Evolutionary conservation across 2,113 vertebrate species (phyloP).

Genomic region (Galeopterus variegatus): DNA sequence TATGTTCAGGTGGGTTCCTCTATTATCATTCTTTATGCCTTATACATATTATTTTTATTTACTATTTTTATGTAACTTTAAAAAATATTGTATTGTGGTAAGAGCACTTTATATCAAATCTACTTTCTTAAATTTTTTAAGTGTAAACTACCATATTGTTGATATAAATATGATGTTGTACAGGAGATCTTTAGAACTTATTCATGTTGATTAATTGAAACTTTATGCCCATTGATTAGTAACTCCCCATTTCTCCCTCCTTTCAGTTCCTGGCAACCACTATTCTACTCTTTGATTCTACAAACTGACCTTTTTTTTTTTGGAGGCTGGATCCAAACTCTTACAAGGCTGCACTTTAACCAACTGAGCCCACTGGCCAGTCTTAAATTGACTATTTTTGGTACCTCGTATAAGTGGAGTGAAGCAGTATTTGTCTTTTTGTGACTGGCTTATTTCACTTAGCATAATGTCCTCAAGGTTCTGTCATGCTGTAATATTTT

Average conservation of each 20-base stretch:
- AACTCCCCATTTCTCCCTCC: not conserved
- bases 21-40: not conserved
- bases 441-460: not conserved
- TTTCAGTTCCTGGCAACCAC: not conserved
- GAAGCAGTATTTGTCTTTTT: not conserved
- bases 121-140: not conserved
- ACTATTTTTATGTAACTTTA: not conserved
- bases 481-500: not conserved
- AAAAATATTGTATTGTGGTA: not conserved
- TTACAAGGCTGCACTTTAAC: too few species aligned
- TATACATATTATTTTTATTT: not conserved
- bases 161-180: not conserved
- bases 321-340: too few species aligned
- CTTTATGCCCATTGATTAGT: not conserved
- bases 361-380: too few species aligned
- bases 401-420: not conserved
- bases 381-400: not conserved
- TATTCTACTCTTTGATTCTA: not conserved
- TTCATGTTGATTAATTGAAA: not conserved
- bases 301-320: too few species aligned
- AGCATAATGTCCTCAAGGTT: not conserved
- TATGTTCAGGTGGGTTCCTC: not conserved
- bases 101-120: not conserved
- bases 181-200: not conserved
- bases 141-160: not conserved